These are phyloP conservation scores for Polia nebulosa DNA, from an alignment of 2,888 invertebrate species.

Conservation along the genomic window DNA sequence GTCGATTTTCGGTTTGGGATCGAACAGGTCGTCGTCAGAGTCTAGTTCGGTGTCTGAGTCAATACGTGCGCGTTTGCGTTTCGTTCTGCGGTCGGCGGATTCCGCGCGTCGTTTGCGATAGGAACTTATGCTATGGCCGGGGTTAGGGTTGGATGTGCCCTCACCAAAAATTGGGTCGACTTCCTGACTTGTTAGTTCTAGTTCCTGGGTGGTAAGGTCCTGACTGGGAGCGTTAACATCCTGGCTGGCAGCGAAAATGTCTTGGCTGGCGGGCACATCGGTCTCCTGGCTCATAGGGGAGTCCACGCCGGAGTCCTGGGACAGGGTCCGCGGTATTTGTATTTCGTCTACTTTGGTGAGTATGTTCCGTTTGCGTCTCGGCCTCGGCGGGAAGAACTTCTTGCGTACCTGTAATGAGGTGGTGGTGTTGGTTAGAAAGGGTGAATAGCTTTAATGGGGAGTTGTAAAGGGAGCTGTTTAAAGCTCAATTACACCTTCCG, in stretches of 20 bases:
- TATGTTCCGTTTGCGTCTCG: conserved; percentile 85
- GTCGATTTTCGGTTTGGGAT: conserved; percentile 44
- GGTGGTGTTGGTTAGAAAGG: not conserved
- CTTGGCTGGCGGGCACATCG: conserved; percentile 77
- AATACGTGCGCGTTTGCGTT: conserved; percentile 69
- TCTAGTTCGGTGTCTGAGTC: conserved; percentile 73
- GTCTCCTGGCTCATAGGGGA: conserved; percentile 78
- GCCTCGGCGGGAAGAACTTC: conserved; percentile 93
- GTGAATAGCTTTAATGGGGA: not conserved
- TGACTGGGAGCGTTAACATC: conserved; percentile 21
- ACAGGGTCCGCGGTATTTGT: conserved; percentile 71
- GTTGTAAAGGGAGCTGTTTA: not conserved
- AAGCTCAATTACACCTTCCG: too few species aligned
- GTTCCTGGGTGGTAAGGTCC: conserved; percentile 4
- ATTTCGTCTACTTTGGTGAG: conserved; percentile 62
- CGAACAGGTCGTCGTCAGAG: conserved; percentile 55
- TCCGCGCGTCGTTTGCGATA: conserved; percentile 75
- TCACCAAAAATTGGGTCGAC: conserved; percentile 59
- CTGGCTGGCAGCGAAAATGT: conserved; percentile 63
- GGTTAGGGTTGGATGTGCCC: conserved; percentile 36
- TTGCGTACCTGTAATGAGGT: conserved; percentile 91
- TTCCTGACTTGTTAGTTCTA: conserved; percentile 22
- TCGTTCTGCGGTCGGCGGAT: conserved; percentile 74
- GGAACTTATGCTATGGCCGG: conserved; percentile 36
- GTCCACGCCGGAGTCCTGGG: conserved; percentile 82